Base-by-base conservation (phyloP, 2,797 vertebrate genomes). In the Microctenopoma lineatum region DNA sequence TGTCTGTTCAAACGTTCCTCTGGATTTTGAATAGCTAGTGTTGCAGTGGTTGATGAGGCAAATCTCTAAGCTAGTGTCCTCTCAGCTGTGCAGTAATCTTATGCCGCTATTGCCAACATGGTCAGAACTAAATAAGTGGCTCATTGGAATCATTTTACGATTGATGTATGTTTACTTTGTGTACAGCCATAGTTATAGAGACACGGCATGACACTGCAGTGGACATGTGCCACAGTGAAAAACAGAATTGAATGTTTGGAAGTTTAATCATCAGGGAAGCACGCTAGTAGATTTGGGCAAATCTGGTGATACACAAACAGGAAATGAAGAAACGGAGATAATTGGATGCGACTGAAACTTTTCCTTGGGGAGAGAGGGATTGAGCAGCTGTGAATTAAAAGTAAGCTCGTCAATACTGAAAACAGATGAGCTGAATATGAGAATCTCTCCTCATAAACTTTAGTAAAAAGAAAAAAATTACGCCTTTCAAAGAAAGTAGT, bases 321-420 rank as follows among this genome's bases (percentile, higher is more conserved):
- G 66, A 76, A 71, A 63, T 71, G 34, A 70, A 71, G 59, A 69
- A 55, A 79, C 53, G 21, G 53, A 29, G 60, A 44, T 76, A 70
- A 83, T 74, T 77, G 52, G 39, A 66, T 59, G 59, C 8, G 29
- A 70, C 36, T 69, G 69, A 68, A 57, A 63, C 38, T 57, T 44
- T 51, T 78, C 76, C 68, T 63, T 5, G 14, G 53, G 65, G 77
- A 66, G 26, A 44, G 59, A 41, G 42, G 41, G 66, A 55, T 65
- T 75, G 54, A 64, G 50, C 44, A 52, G 57, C 36, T 60, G 39
- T 46, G 56, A 46, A 66, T 77, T 52, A 65, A 34, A 75, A 69
- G 59, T 62, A 59, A 65, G 58, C 46, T 61, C 32, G 51, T 70
- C 65, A 53, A 46, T 44, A 25, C 36, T 47, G 34, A 67, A 66